Evolutionary conservation across 2,113 vertebrate genomes (phyloP).

Genomic region (Anser brachyrhynchus): DNA sequence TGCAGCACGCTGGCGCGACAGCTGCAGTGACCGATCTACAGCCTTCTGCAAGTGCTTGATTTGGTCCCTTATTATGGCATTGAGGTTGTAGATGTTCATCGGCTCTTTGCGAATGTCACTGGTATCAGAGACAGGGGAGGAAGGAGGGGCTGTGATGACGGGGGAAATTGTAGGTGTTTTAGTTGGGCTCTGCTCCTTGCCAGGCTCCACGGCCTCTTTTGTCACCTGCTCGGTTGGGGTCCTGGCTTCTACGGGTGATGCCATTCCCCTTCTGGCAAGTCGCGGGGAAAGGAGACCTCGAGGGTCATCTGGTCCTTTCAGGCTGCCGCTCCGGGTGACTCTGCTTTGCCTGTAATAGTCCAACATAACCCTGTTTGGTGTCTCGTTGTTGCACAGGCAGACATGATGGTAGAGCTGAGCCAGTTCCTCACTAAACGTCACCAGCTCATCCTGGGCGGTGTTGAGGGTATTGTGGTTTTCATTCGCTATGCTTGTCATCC

Average conservation of each 20-base stretch:
- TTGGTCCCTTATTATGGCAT: slow-evolving; percentile 98
- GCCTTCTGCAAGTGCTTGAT: slow-evolving; percentile 97
- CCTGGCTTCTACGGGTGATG: slow-evolving; percentile 77
- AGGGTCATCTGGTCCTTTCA: slow-evolving; percentile 92
- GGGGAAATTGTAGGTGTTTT: slow-evolving; percentile 84
- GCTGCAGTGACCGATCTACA: slow-evolving; percentile 92
- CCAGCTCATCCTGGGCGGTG: slow-evolving; percentile 93
- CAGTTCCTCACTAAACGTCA: slow-evolving; percentile 95
- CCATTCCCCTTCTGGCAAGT: slow-evolving; percentile 84
- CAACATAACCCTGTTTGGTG: slow-evolving; percentile 96
- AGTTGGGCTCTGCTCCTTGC: slow-evolving; percentile 83
- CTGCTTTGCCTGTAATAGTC: slow-evolving; percentile 97
- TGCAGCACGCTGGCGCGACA: slow-evolving; percentile 92
- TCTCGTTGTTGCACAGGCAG: slow-evolving; percentile 98
- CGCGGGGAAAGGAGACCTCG: slow-evolving; percentile 91
- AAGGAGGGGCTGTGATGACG: slow-evolving; percentile 84
- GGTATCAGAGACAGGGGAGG: slow-evolving; percentile 84
- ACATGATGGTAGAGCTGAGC: slow-evolving; percentile 99
- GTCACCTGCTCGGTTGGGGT: slow-evolving; percentile 83
- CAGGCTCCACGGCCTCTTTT: slow-evolving; percentile 78
- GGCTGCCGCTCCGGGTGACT: slow-evolving; percentile 88
- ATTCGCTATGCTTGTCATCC: slow-evolving; percentile 78
- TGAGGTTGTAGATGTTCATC: slow-evolving; percentile 99
- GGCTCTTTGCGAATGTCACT: slow-evolving; percentile 95
- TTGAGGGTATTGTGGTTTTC: slow-evolving; percentile 94